Evolutionary conservation across 1,140 invertebrate genomes (phyloP).

Genomic region (Drosophila novamexicana): DNA sequence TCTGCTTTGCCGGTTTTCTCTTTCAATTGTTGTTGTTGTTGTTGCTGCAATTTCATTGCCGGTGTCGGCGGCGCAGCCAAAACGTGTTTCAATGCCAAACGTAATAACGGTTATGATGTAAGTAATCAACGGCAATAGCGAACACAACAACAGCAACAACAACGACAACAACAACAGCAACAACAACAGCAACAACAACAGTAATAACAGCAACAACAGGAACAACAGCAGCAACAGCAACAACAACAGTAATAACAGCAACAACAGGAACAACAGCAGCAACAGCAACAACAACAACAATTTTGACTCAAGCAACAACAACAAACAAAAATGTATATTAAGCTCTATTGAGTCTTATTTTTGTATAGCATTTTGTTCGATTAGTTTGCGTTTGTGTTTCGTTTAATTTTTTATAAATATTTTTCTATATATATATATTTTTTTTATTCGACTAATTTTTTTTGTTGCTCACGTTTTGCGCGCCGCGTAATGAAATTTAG

Average conservation of each 20-base stretch:
- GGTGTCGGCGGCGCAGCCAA: conserved; percentile 53
- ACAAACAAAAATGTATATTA: conserved; percentile 1
- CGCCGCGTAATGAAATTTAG: conserved; percentile 60
- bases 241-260: too few species aligned
- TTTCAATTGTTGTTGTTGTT: conserved; percentile 37
- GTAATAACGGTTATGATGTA: conserved; percentile 83
- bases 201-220: conserved; percentile 1
- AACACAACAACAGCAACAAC: conserved; percentile 25
- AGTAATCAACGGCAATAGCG: conserved; percentile 43
- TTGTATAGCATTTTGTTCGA: conserved; percentile 46
- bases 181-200: conserved; percentile 1
- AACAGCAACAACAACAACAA: conserved; percentile 6
- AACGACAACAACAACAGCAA: neutral
- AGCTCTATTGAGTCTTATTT: conserved; percentile 39
- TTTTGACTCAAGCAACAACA: neutral
- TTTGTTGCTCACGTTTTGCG: conserved; percentile 46
- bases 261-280: conserved; percentile 2
- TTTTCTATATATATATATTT: neutral
- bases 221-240: neutral
- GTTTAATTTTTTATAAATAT: conserved; percentile 4
- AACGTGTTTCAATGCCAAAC: conserved; percentile 83
- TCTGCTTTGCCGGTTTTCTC: conserved; percentile 45
- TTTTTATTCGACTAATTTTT: conserved; percentile 7
- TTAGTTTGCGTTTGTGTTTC: conserved; percentile 60
- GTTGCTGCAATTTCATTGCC: conserved; percentile 76